A percentile compares a stretch with the other conserved stretches of the same genome.
These are phyloP conservation scores for Caracal caracal DNA, from an alignment of 2,113 vertebrate species.

Conservation along the genomic window DNA sequence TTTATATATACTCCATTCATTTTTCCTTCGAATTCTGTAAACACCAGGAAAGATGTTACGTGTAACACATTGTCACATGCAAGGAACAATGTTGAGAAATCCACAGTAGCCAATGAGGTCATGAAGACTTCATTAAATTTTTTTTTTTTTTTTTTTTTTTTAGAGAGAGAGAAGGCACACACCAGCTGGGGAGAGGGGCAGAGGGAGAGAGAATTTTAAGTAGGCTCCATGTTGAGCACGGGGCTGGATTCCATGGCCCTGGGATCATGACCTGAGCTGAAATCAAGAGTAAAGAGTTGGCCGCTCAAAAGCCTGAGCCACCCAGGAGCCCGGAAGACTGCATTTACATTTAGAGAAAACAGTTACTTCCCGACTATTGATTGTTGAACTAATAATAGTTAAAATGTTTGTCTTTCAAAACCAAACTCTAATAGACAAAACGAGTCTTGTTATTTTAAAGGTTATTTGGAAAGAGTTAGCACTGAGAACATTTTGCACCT, in stretches of 20 bases:
- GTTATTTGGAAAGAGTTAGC: slow-evolving; percentile 40
- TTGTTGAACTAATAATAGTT: neutral
- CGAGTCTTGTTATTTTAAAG: slow-evolving; percentile 19
- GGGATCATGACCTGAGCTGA: no score
- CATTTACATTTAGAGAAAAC: neutral
- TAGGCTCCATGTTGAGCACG: no score
- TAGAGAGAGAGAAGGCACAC: no score
- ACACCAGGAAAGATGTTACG: neutral
- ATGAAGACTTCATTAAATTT: neutral
- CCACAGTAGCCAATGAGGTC: neutral
- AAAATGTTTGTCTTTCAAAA: slow-evolving; percentile 55
- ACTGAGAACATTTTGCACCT: slow-evolving; percentile 47
- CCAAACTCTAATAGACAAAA: slow-evolving; percentile 25
- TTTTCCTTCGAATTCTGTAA: slow-evolving; percentile 31
- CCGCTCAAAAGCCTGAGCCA: no score
- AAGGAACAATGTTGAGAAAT: slow-evolving; percentile 24
- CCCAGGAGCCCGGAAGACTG: neutral
- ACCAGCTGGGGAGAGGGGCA: no score
- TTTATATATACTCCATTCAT: neutral
- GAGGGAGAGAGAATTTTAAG: no score
- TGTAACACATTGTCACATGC: neutral
- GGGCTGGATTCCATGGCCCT: no score
- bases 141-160: no score
- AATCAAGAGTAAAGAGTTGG: no score
- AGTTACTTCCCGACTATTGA: neutral